Percentiles rank a stretch among this genome's conserved stretches.
Conservation (phyloP, 2,113 vertebrate genomes). For the Kobus ellipsiprymnus region DNA sequence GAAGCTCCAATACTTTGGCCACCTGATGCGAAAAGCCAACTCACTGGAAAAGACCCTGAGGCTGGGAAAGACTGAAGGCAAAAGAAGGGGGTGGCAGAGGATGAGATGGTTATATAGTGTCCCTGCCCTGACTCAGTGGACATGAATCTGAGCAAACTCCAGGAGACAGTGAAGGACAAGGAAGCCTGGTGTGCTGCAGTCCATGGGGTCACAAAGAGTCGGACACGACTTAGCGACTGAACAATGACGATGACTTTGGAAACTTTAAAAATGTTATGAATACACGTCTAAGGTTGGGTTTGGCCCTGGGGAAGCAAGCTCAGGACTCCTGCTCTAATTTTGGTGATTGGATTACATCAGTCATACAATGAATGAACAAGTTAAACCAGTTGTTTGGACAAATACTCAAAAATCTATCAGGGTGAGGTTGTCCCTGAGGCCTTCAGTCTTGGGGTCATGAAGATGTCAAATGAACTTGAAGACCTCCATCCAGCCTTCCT, state of each 20-base stretch:
- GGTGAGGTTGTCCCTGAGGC: not conserved
- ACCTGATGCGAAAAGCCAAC: not conserved
- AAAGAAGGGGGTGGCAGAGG: not conserved
- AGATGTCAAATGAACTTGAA: not conserved
- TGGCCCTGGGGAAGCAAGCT: not conserved
- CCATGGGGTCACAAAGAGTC: not conserved
- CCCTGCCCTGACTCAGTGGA: not conserved
- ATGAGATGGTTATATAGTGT: not conserved
- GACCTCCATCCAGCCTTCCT: not conserved
- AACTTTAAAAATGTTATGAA: not conserved
- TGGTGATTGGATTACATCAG: not conserved
- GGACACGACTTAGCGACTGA: not conserved
- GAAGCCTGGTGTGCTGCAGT: not conserved
- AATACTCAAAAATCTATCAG: not conserved
- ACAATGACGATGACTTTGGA: not conserved
- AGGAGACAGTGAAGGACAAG: not conserved
- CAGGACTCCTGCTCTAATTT: not conserved
- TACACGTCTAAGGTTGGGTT: rapidly evolving
- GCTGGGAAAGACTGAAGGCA: not conserved
- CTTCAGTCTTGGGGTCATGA: not conserved
- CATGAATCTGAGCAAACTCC: not conserved
- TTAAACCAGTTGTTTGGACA: not conserved
- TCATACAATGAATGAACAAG: too few relatives aligned
- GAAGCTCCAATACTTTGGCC: not conserved
- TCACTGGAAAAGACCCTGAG: not conserved